Evolutionary conservation across 1,140 invertebrate genomes (phyloP).

Genomic region (Neotoxoptera formosana): DNA sequence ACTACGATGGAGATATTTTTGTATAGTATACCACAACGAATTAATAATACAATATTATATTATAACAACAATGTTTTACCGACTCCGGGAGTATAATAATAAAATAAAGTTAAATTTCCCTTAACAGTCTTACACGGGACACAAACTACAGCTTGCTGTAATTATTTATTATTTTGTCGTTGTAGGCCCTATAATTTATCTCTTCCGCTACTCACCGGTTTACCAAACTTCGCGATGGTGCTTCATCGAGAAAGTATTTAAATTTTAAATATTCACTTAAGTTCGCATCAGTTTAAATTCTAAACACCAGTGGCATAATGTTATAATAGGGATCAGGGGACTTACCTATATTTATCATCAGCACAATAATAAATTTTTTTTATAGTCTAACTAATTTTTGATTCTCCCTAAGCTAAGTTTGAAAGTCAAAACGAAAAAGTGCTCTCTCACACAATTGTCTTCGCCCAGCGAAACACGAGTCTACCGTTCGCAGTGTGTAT

Average conservation of each 20-base stretch:
- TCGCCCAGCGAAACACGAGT: no score
- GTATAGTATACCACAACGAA: neutral
- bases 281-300: neutral
- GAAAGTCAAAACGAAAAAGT: no score
- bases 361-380: neutral
- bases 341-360: neutral
- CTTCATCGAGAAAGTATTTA: neutral
- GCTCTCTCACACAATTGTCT: no score
- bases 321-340: neutral
- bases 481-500: no score
- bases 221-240: neutral
- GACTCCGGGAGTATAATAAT: neutral
- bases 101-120: neutral
- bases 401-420: no score
- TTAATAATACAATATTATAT: neutral
- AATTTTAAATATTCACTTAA: neutral
- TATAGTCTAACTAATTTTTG: no score
- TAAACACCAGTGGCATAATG: neutral
- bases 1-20: neutral
- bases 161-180: neutral
- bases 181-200: neutral
- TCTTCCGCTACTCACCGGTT: neutral
- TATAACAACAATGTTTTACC: neutral
- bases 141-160: neutral
- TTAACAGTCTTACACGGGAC: no score